Conservation (phyloP, 2,888 invertebrate genomes). For the Callyntrura guangdongensis region DNA sequence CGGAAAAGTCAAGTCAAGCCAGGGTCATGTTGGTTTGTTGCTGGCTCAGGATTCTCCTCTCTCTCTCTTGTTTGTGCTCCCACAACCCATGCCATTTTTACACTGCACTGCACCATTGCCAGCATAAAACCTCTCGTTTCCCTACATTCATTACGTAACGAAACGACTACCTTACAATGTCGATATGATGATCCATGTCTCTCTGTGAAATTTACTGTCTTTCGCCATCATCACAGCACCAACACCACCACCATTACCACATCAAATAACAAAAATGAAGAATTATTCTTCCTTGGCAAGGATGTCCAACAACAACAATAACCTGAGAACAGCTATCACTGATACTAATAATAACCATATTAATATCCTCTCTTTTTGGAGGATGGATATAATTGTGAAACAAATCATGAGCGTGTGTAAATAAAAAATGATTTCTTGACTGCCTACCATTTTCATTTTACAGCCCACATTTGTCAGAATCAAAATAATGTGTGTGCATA, state of each 20-base stretch:
- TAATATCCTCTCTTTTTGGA: conserved; percentile 11
- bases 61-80: background rate
- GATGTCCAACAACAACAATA: background rate
- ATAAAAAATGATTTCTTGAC: conserved; percentile 71
- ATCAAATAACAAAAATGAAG: conserved; percentile 40
- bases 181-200: conserved; percentile 48
- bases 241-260: conserved; percentile 26
- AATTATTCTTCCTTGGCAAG: background rate
- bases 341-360: conserved; percentile 35
- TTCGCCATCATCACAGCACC: conserved; percentile 7
- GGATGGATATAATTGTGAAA: conserved; percentile 66
- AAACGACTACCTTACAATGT: conserved; percentile 41
- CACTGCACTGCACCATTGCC: background rate
- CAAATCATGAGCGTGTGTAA: conserved; percentile 73
- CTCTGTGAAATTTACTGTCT: background rate
- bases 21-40: conserved; percentile 77
- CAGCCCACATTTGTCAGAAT: conserved; percentile 31
- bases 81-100: conserved; percentile 29
- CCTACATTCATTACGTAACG: conserved; percentile 19
- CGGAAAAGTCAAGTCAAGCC: conserved; percentile 69
- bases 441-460: conserved; percentile 29
- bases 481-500: background rate
- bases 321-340: background rate
- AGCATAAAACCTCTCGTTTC: conserved; percentile 32
- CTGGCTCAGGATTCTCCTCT: conserved; percentile 1